phyloP scores from a whole-genome alignment of 2,113 vertebrate genomes.

The Capra hircus region DNA sequence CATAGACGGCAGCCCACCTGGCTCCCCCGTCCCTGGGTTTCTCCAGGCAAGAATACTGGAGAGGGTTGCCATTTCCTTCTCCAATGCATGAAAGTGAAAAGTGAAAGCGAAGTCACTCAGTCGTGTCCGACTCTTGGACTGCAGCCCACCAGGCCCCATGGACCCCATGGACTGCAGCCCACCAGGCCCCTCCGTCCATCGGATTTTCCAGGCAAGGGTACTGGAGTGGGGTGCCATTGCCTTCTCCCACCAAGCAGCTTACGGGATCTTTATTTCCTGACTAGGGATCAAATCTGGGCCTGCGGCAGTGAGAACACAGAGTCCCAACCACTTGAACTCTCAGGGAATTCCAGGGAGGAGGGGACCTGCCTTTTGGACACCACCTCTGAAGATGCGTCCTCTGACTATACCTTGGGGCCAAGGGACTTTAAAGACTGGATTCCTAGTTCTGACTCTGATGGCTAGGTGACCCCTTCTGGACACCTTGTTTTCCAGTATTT shows the following conservation, averaged over 20 bases:
- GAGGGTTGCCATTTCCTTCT: no score
- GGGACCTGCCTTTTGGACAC: neutral
- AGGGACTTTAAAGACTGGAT: neutral
- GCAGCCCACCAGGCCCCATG: no score
- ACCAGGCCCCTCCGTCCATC: no score
- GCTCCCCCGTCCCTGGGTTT: no score
- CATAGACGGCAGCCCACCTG: no score
- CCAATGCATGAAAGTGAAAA: no score
- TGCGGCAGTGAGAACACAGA: fast-evolving
- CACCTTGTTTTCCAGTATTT: neutral
- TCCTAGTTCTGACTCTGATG: neutral
- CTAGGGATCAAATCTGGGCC: neutral
- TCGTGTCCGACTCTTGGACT: no score
- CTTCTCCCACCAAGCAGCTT: neutral
- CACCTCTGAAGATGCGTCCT: neutral
- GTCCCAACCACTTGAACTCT: neutral
- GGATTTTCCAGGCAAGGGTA: no score
- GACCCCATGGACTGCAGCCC: no score
- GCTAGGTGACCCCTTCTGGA: neutral
- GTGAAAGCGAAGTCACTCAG: no score
- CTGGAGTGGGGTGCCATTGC: no score
- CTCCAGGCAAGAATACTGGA: no score
- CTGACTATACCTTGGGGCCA: neutral
- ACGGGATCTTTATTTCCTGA: neutral
- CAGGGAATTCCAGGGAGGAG: neutral